Base-by-base conservation (phyloP, 2,888 invertebrate species). In the Cotesia congregata region DNA sequence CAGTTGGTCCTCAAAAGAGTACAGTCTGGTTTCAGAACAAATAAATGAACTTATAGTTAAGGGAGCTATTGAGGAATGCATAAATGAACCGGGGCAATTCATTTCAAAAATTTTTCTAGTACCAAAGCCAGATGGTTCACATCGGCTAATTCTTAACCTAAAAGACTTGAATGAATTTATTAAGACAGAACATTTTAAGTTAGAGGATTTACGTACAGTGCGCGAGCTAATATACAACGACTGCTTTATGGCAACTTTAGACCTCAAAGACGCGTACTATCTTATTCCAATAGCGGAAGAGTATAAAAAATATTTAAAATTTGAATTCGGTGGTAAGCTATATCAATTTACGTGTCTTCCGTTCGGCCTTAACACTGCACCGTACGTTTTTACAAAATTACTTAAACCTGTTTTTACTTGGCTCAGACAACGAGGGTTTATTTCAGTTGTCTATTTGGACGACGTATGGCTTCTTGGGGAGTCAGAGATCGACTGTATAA, bases 121-220 rank as follows among this genome's bases (percentile, higher is more conserved):
- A 5, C 30, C 61, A 3, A 70, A 75, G 62, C 39, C 59, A 7
- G 62, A 70, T 59, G 64, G 75, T 1, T 41, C 40, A 3, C 7
- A 64, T 41, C 15, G 65, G 5, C 64, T 65, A n/a, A 65, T 72
- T 9, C 15, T 72, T 30, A 69, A 75, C 15, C 20, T 70, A 64
- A 75, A 75, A 38, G 30, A 64, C 7, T 20, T 70, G 50, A 75
- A 64, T 67, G 41, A 69, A n/a, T 70, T 64, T 64, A 70, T 75
- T n/a, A 59, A 64, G 30, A 15, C 75, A 40, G 17, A n/a, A 3
- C 70, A 75, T 70, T 75, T 75, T 41, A 70, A 75, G 64, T 17
- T 75, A 62, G 72, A 72, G 20, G 72, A 72, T 38, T 41, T 59
- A 15, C 38, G 65, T 7, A 62, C 64, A 4, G 75, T 70, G 5